Percentiles rank a stretch among this genome's conserved stretches.
Conservation (phyloP, 2,797 vertebrate genomes). For the Poecile montanus region DNA sequence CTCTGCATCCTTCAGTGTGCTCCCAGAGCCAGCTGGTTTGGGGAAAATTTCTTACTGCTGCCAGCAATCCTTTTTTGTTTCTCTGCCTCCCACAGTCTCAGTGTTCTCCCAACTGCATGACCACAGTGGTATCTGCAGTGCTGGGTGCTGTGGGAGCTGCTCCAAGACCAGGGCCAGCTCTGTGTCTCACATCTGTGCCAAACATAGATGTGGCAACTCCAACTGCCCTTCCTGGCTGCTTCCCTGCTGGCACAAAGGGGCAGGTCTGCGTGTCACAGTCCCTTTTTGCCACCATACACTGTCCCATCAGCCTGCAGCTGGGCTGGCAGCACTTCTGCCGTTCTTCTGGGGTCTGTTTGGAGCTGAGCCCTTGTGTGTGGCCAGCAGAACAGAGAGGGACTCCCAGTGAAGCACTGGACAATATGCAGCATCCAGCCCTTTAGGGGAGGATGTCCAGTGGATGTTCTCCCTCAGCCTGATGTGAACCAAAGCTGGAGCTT, state of each 20-base stretch:
- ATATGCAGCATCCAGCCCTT: background rate
- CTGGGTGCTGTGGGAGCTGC: background rate
- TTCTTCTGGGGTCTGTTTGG: background rate
- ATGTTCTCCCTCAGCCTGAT: background rate
- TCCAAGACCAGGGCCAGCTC: background rate
- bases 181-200: fast-evolving
- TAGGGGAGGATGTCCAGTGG: background rate
- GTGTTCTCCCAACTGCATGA: background rate
- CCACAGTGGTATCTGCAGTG: background rate
- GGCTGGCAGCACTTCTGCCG: background rate
- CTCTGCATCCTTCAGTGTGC: background rate
- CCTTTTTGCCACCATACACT: background rate
- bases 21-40: background rate
- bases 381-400: background rate
- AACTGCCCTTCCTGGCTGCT: background rate
- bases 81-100: background rate
- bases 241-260: background rate
- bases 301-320: background rate
- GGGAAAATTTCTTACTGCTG: background rate
- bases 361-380: background rate
- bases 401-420: background rate
- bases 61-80: background rate
- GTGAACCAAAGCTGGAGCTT: background rate
- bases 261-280: fast-evolving
- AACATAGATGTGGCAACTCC: background rate